A percentile compares a stretch with the other conserved stretches of the same genome.
phyloP scores from a whole-genome alignment of 1,140 invertebrate genomes.

The Muscidifurax raptorellus region DNA sequence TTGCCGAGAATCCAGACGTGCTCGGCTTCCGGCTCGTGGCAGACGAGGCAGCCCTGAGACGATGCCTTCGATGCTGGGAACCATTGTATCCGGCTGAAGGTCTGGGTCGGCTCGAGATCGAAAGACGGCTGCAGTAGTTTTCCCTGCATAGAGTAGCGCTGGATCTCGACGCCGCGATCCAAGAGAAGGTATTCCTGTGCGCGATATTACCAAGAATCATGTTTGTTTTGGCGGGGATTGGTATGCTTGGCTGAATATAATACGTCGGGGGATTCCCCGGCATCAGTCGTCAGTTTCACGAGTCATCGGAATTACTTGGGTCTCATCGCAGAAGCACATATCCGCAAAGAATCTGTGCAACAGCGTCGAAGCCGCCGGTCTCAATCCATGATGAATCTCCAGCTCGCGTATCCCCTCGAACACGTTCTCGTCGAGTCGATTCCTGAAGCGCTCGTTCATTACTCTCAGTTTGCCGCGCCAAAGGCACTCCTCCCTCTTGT shows the following conservation, averaged over 20 bases:
- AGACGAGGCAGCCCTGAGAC: background rate
- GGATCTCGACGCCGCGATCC: background rate
- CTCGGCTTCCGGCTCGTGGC: background rate
- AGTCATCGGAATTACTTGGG: conserved; percentile 17
- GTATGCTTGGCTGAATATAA: no score
- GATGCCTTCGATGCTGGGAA: background rate
- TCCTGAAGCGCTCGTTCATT: conserved; percentile 52
- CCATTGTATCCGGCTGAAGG: conserved; percentile 25
- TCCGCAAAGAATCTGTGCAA: background rate
- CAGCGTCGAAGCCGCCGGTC: conserved; percentile 36
- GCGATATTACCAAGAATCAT: background rate
- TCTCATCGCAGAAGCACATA: conserved; percentile 20
- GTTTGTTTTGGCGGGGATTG: no score
- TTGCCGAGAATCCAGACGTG: background rate
- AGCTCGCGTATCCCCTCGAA: conserved; percentile 50
- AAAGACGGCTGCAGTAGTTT: conserved; percentile 1
- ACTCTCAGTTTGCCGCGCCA: conserved; percentile 42
- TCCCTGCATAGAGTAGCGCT: conserved; percentile 36
- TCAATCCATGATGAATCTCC: conserved; percentile 56
- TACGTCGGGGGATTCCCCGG: no score
- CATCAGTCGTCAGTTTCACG: background rate
- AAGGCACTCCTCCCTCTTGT: background rate
- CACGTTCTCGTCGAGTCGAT: conserved; percentile 47
- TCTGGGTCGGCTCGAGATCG: background rate
- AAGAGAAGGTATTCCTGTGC: conserved; percentile 29